Evolutionary conservation across 2,888 invertebrate species (phyloP).

Genomic region (Mycalesis mineus): DNA sequence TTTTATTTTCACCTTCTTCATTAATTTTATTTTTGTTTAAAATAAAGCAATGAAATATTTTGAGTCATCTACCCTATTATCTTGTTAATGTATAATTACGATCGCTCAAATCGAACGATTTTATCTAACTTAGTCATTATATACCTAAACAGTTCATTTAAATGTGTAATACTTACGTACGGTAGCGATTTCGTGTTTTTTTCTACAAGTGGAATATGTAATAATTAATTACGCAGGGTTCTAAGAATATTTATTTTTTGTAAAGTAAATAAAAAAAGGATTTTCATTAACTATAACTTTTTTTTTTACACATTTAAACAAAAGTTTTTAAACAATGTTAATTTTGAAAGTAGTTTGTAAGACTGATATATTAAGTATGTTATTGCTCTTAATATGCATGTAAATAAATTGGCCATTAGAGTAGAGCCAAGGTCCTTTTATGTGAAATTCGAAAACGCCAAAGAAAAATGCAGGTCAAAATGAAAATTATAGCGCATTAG

Average conservation of each 20-base stretch:
- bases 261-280: background rate
- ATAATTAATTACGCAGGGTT: slow-evolving; percentile 2
- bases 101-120: slow-evolving; percentile 19
- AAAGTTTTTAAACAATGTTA: background rate
- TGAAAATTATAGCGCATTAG: too few relatives aligned
- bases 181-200: background rate
- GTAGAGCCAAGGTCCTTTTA: background rate
- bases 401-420: background rate
- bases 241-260: background rate
- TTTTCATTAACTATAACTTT: too few relatives aligned
- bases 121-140: slow-evolving; percentile 15
- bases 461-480: too few relatives aligned
- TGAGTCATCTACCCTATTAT: too few relatives aligned
- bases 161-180: background rate
- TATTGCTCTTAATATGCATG: background rate
- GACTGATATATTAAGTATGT: slow-evolving; percentile 1
- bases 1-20: too few relatives aligned
- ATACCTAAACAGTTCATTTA: background rate
- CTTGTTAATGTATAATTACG: background rate
- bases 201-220: background rate
- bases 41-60: too few relatives aligned
- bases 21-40: too few relatives aligned
- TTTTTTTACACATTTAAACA: background rate
- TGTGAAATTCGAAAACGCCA: background rate
- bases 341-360: slow-evolving; percentile 14